These are phyloP conservation scores for Stomatorhinus ivindoensis DNA, from an alignment of 2,113 vertebrate genomes.

Conservation along the genomic window DNA sequence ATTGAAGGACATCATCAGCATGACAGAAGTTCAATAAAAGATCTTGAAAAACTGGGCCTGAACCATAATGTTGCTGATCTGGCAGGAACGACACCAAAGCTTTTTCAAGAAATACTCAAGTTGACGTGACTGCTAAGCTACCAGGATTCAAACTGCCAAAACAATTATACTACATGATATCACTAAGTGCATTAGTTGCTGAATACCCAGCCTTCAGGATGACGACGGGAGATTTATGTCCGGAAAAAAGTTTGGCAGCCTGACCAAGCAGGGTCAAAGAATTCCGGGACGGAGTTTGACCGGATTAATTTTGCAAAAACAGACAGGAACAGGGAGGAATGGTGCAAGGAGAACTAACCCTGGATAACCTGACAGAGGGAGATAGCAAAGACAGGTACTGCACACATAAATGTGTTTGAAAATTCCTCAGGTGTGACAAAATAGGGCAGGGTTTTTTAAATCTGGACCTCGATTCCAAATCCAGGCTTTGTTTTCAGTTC, in stretches of 20 bases:
- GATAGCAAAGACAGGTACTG: neutral
- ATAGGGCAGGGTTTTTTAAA: too few species aligned
- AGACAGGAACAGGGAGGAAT: neutral
- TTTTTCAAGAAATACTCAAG: neutral
- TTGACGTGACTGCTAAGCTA: neutral
- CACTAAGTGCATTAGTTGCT: neutral
- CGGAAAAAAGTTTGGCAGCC: neutral
- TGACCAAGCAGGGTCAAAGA: neutral
- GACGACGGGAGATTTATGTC: neutral
- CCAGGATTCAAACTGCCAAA: neutral
- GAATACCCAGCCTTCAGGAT: neutral
- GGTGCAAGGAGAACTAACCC: neutral
- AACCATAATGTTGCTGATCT: neutral
- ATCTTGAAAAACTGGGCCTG: neutral
- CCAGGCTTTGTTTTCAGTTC: too few species aligned
- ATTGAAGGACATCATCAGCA: neutral
- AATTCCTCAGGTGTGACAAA: neutral
- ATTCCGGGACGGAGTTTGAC: neutral
- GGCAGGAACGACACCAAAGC: neutral
- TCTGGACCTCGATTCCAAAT: too few species aligned
- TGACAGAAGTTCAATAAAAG: neutral
- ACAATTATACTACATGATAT: neutral
- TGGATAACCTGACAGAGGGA: neutral
- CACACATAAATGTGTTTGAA: neutral
- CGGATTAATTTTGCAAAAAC: neutral